phyloP scores from a whole-genome alignment of 1,140 invertebrate genomes.

The Ceratitis capitata region DNA sequence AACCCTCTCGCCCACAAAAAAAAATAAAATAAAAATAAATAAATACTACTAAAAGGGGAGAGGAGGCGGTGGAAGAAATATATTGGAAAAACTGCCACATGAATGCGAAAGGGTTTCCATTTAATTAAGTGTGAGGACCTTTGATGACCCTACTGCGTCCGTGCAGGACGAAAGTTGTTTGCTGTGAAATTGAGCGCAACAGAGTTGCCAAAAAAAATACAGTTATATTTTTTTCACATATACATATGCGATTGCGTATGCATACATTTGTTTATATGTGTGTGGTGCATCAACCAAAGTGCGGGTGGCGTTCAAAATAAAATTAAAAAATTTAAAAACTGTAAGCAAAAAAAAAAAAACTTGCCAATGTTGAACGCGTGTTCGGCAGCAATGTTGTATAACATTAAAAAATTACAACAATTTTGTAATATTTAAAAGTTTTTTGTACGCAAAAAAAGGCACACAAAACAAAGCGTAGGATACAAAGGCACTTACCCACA shows the following conservation, averaged over 20 bases:
- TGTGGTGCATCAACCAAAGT: background rate
- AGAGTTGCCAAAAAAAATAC: background rate
- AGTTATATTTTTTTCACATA: background rate
- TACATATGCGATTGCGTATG: background rate
- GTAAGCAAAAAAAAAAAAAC: background rate
- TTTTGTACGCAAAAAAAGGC: background rate
- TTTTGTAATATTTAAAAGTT: constrained; percentile 32
- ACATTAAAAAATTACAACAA: constrained; percentile 37
- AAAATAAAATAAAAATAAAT: too few relatives aligned
- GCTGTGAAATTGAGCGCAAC: constrained; percentile 25
- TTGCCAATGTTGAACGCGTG: background rate
- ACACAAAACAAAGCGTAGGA: background rate
- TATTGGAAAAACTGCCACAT: background rate
- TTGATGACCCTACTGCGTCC: constrained; percentile 15
- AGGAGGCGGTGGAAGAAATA: background rate
- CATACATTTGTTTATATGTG: background rate
- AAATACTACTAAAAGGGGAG: background rate
- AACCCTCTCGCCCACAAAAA: too few relatives aligned
- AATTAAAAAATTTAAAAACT: background rate
- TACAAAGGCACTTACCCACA: background rate
- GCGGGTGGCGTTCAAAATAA: background rate
- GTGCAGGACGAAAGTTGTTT: constrained; percentile 5
- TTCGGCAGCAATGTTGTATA: background rate
- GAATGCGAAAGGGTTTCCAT: constrained; percentile 20
- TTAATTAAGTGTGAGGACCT: constrained; percentile 30